Evolutionary conservation across 2,797 vertebrate species (phyloP).

Genomic region (Anniella stebbinsi): DNA sequence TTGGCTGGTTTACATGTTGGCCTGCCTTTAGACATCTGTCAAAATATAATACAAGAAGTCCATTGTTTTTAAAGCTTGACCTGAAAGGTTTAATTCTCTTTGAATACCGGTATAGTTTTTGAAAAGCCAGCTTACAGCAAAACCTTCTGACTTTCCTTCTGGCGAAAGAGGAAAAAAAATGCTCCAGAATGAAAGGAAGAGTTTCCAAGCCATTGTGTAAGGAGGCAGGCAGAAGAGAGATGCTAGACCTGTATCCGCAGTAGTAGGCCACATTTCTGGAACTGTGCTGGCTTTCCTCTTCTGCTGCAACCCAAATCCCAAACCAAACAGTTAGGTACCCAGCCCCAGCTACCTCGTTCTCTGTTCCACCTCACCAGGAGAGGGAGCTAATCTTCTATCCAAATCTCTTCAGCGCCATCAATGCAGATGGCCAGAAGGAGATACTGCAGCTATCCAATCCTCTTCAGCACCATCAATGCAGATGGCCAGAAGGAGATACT

Average conservation of each 20-base stretch:
- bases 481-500: neutral
- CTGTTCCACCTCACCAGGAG: neutral
- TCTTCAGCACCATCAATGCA: neutral
- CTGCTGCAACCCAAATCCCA: neutral
- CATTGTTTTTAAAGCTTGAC: slow-evolving; percentile 74
- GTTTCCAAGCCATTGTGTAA: slow-evolving; percentile 57
- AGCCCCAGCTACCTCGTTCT: neutral
- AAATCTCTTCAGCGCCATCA: neutral
- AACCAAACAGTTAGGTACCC: no score
- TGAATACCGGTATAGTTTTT: slow-evolving; percentile 54
- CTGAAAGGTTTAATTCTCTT: slow-evolving; percentile 76
- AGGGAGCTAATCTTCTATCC: neutral
- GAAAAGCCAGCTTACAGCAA: neutral
- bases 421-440: neutral
- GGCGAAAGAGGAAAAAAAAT: neutral
- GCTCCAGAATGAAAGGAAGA: slow-evolving; percentile 51
- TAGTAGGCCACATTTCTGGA: neutral
- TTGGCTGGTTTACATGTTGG: slow-evolving; percentile 76
- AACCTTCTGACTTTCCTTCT: neutral
- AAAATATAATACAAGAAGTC: slow-evolving; percentile 78
- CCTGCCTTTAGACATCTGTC: slow-evolving; percentile 78
- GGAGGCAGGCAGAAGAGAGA: neutral
- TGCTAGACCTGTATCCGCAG: neutral
- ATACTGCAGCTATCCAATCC: neutral
- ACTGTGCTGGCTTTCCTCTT: neutral